A percentile compares a stretch with the other conserved stretches of the same genome.
Conservation (phyloP, 2,797 vertebrate species). For the Microtus obscurus region DNA sequence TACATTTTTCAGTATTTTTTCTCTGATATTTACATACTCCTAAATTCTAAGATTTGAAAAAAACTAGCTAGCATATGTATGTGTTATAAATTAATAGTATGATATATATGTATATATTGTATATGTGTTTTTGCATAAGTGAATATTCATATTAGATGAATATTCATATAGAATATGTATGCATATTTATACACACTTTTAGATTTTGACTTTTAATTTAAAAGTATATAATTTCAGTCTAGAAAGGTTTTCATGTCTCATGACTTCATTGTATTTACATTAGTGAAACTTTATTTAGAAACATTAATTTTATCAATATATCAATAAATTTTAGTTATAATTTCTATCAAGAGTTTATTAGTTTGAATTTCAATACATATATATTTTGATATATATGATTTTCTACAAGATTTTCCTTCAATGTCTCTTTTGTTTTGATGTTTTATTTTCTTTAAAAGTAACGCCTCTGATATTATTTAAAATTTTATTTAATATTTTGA, state of each 20-base stretch:
- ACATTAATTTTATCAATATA: background rate
- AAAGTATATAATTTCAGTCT: background rate
- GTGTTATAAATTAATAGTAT: background rate
- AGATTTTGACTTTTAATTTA: background rate
- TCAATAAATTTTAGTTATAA: background rate
- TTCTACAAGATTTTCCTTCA: background rate
- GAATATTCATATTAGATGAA: background rate
- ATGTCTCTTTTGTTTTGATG: background rate
- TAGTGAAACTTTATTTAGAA: background rate
- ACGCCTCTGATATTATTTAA: background rate
- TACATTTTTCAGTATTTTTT: background rate
- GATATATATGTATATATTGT: background rate
- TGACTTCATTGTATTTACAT: background rate
- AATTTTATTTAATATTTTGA: conserved; percentile 4
- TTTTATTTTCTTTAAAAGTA: background rate
- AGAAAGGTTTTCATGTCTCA: background rate
- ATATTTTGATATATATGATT: background rate
- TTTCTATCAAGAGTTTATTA: background rate
- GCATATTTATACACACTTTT: background rate
- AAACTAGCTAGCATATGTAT: background rate
- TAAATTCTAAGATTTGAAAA: background rate
- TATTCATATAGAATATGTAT: too few species aligned
- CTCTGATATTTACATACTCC: background rate
- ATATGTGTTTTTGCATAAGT: background rate
- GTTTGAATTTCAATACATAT: background rate